These are phyloP conservation scores for Sylvilagus bachmani DNA, from an alignment of 2,113 vertebrate genomes.

Conservation along the genomic window DNA sequence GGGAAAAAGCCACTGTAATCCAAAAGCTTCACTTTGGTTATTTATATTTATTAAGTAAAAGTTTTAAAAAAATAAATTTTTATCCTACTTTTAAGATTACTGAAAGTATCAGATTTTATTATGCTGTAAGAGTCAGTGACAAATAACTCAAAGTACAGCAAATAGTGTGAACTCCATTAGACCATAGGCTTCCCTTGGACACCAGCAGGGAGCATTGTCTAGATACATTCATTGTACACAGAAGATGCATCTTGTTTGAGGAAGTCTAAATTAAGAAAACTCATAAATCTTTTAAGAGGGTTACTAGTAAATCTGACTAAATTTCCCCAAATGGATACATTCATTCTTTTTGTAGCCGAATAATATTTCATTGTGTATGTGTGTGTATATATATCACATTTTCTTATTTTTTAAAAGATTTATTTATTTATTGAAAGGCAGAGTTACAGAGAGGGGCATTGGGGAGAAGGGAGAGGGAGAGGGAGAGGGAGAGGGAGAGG, in stretches of 20 bases:
- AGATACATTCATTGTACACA: neutral
- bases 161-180: neutral
- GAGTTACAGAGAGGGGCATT: too few species aligned
- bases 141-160: neutral
- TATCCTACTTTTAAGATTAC: neutral
- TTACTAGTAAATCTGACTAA: neutral
- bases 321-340: neutral
- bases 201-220: neutral
- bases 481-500: too few species aligned
- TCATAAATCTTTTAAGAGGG: neutral
- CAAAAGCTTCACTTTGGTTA: too few species aligned
- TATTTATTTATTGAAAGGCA: too few species aligned
- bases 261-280: neutral
- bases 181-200: neutral
- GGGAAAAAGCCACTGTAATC: too few species aligned
- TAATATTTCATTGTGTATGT: neutral
- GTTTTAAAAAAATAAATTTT: too few species aligned
- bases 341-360: neutral
- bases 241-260: neutral
- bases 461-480: too few species aligned
- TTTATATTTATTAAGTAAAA: too few species aligned
- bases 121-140: neutral
- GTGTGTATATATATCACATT: too few species aligned
- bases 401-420: too few species aligned
- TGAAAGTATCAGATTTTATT: neutral